These are phyloP conservation scores for Mastacembelus armatus DNA, from an alignment of 2,797 vertebrate genomes.

Conservation along the genomic window DNA sequence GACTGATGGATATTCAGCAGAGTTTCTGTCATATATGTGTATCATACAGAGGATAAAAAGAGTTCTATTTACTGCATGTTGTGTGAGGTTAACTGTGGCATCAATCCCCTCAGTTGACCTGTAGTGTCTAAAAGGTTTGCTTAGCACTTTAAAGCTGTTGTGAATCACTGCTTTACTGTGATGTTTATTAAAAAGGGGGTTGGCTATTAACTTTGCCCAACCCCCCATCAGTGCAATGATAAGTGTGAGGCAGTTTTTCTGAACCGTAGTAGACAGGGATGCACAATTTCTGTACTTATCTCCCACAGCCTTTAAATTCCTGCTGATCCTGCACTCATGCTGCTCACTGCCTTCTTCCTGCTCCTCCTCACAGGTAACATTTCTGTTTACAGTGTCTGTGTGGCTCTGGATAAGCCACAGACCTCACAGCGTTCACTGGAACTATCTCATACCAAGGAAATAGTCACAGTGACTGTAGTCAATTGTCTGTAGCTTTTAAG, in stretches of 20 bases:
- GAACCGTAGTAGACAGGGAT: neutral
- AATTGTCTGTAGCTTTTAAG: too few relatives aligned
- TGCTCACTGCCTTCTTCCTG: neutral
- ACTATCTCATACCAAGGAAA: too few relatives aligned
- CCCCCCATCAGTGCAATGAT: neutral
- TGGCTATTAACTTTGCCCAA: neutral
- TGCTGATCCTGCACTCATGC: neutral
- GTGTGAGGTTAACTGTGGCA: too few relatives aligned
- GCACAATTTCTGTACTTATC: neutral
- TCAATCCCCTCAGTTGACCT: too few relatives aligned
- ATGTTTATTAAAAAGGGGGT: neutral
- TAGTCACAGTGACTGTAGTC: too few relatives aligned
- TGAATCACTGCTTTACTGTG: too few relatives aligned
- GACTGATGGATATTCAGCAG: too few relatives aligned
- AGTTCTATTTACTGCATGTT: too few relatives aligned
- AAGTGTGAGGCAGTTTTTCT: neutral
- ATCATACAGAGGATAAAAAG: too few relatives aligned
- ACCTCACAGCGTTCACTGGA: neutral
- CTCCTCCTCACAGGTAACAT: constrained; percentile 2
- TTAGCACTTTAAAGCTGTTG: too few relatives aligned
- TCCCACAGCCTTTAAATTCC: neutral
- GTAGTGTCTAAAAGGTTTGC: too few relatives aligned
- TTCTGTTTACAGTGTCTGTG: neutral
- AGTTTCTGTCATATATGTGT: too few relatives aligned
- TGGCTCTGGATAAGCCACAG: neutral